Evolutionary conservation across 2,797 vertebrate species (phyloP), one percentile per base, ranked within the genome.

Genomic region (Sebastes kiyomatsui): DNA sequence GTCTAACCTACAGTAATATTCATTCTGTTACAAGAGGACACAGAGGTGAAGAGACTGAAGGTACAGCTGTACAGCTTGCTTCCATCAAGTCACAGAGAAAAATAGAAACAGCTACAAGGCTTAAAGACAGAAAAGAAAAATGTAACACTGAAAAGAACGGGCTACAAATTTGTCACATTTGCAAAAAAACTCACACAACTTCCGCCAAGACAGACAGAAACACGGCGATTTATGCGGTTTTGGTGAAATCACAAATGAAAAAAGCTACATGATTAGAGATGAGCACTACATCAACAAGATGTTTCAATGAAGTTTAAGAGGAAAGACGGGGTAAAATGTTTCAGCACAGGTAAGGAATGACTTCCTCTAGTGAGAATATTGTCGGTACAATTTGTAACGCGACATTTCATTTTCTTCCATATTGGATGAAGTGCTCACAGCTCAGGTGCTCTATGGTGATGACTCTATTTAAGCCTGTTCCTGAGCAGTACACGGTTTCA

Each of bases 1-100:
- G 96, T 99, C 99, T 96, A 99, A 99, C 98, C 98, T 98, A 96
- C 96, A 96, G 96, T 96, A 97, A 96, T 96, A 96, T 96, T 96
- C 96, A 96, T 96, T 96, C 96, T 96, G 96, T 96, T 96, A 96
- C 95, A 96, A 94, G 95, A 98, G 97, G 97, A 98, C 97, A 98
- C 97, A 99, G 96, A 98, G 95, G 96, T 97, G 96, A 97, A 97
- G 96, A 97, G 96, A 96, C 97, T 97, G 96, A 97, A 98, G 97
- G 96, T 87, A 92, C 86, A 94, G 83, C 87, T 82, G 88, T 70
- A 88, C 67, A 90, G 78, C 80, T 92, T 91, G 85, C 81, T 91
- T 92, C 82, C 82, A 92, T 88, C 80, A 93, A 91, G 88, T 87
- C 80, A 94, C 86, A 91, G 67, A 88, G 71, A 87, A 80, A 89